These are phyloP conservation scores for Nannobrachium achirus DNA, from an alignment of 2,113 vertebrate genomes.

Conservation along the genomic window DNA sequence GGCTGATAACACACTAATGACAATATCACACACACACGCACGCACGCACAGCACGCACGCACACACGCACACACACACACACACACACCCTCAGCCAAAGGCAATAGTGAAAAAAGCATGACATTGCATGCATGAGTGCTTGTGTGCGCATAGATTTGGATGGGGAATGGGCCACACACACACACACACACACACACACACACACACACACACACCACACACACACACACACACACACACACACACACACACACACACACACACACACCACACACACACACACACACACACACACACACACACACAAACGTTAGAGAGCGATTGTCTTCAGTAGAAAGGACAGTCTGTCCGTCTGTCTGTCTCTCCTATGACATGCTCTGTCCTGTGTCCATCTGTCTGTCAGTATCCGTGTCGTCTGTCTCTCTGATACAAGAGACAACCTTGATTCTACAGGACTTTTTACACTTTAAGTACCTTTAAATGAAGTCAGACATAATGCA, in stretches of 20 bases:
- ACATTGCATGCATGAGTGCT: too few relatives aligned
- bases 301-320: neutral
- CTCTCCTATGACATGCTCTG: too few relatives aligned
- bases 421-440: neutral
- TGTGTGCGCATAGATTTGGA: too few relatives aligned
- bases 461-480: too few relatives aligned
- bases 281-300: slow-evolving; percentile 4
- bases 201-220: too few relatives aligned
- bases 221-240: slow-evolving; percentile 2
- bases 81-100: neutral
- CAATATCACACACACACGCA: slow-evolving; percentile 16
- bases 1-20: slow-evolving; percentile 84
- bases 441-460: slow-evolving; percentile 43
- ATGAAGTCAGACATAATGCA: too few relatives aligned
- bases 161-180: too few relatives aligned
- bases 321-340: too few relatives aligned
- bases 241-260: slow-evolving; percentile 5
- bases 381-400: neutral
- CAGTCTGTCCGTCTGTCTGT: neutral
- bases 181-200: too few relatives aligned
- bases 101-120: too few relatives aligned
- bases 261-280: neutral
- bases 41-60: neutral
- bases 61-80: neutral
- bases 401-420: neutral